Evolutionary conservation across 2,113 vertebrate species (phyloP), one percentile per base, ranked within the genome.

Genomic region (Chaetura pelagica): DNA sequence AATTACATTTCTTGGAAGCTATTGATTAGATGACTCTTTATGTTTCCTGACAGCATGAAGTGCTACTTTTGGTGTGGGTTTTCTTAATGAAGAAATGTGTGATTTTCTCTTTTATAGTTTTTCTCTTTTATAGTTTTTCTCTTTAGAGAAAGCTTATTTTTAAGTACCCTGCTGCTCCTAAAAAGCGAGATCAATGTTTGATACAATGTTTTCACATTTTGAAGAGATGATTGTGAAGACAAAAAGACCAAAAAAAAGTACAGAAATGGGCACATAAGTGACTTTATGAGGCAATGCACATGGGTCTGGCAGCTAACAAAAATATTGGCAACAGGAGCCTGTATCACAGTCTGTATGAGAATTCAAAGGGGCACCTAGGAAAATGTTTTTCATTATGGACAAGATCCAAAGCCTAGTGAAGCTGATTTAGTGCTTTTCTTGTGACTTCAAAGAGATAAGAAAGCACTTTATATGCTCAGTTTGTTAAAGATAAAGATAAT

Each of bases 211-310:
- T 75, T 67, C 17, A 55, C 7, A 3, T 72, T 78, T 30, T 49
- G 23, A 84, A 80, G 6, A 35, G 6, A 2, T 59, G 24, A 38
- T 46, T 61, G 15, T 62, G 54, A 87, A 49, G 24, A 52, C 15
- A 73, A 14, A 34, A 19, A 81, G 40, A 42, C 8, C 10, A 42
- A 42, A 42, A 42, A 38, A 58, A 64, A 61, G 40, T 42, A 32
- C 4, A 62, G 19, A 74, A 13, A n/a, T 9, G 26, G 55, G 4
- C 23, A 77, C 0, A 0, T 7, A 73, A 15, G 7, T 35, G 15
- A 72, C 4, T 77, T 81, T 67, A 62, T 58, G 17, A 73, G 12
- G 58, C 20, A 77, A 40, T 27, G 9, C 3, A 3, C 8, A 16
- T 11, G 19, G 29, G 4, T 66, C n/a, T 81, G n/a, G 6, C 32